Evolutionary conservation across 2,888 invertebrate species (phyloP), one percentile per base, ranked within the genome.

Genomic region (Lycia hirtaria): DNA sequence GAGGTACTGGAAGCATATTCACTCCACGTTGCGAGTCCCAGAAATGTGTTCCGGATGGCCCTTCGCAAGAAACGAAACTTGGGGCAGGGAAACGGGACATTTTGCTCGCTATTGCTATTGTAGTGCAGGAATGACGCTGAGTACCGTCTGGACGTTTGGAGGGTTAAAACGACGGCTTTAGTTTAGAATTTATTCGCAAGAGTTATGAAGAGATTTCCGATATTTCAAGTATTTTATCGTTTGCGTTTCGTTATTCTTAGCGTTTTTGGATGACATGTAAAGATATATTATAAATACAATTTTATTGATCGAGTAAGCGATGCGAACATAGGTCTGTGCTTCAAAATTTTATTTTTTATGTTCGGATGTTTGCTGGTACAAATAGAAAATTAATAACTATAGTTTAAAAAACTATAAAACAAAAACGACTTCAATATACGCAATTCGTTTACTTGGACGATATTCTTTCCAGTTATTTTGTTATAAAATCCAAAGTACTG

Each of bases 31-130:
- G 62, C 60, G 48, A 60, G 76, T 76, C 55, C 77, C 73, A 71
- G 75, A 80, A 80, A 80, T 78, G 78, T 78, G 75, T 68, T 73
- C 72, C 67, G 65, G 65, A 72, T 72, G 70, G 75, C 72, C 75
- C 75, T 81, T 82, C 81, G 73, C 71, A 80, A 80, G 80, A 80
- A 80, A 81, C 79, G 80, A 81, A 81, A 81, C 78, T 80, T 70
- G 70, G 69, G 66, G 57, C 62, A 40, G 52, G 22, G 19, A 53
- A 50, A 15, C 57, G 57, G 56, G 56, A 58, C 60, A 58, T 61
- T 63, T 56, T 61, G 50, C 33, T 54, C 58, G 56, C 44, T 61
- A 41, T 56, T 51, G 56, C 44, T 61, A 41, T 56, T 51, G 53
- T 64, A 57, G 62, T 60, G 55, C 53, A 60, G 64, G 64, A 68